These are phyloP conservation scores for Cricetomys ansorgei DNA, from an alignment of 2,113 vertebrate genomes.

Conservation along the genomic window DNA sequence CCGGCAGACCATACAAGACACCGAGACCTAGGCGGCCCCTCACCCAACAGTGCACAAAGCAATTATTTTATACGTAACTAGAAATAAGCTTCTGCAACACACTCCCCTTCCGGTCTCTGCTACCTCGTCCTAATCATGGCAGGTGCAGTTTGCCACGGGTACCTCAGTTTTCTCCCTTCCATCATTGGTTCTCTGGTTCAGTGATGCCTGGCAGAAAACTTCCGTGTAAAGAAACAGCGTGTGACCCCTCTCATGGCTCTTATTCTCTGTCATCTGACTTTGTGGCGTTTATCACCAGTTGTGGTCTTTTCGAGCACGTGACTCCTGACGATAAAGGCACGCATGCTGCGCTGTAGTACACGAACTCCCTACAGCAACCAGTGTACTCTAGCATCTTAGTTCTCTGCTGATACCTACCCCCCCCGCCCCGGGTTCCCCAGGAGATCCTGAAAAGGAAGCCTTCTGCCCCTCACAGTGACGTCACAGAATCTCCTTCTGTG, in stretches of 20 bases:
- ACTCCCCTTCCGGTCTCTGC: neutral
- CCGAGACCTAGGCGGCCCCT: too few species aligned
- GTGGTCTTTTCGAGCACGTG: neutral
- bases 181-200: neutral
- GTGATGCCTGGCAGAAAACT: neutral
- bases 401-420: neutral
- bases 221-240: neutral
- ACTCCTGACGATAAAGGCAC: neutral
- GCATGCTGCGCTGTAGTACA: neutral
- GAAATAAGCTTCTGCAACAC: too few species aligned
- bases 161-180: neutral
- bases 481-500: neutral
- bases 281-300: neutral
- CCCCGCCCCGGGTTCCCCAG: neutral
- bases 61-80: too few species aligned
- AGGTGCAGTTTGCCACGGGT: neutral
- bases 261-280: neutral
- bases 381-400: neutral
- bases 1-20: too few species aligned
- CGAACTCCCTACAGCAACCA: neutral
- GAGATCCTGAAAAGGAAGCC: rapidly evolving
- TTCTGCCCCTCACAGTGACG: neutral
- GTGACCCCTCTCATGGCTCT: neutral
- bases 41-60: too few species aligned
- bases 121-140: neutral